Conservation (phyloP, 1,140 invertebrate genomes). For the Ceratosolen solmsi region DNA sequence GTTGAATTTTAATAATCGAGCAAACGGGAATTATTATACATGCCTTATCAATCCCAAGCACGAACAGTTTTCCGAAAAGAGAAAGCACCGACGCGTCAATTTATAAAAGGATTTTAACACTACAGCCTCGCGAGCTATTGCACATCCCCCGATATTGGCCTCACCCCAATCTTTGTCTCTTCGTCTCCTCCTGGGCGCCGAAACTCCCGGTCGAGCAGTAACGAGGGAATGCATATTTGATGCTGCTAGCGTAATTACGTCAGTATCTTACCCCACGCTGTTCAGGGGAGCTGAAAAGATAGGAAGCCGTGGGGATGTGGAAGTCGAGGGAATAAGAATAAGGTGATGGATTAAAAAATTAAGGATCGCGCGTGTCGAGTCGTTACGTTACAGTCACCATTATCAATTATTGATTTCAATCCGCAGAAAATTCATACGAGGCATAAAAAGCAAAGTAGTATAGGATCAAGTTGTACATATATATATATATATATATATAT, state of each 20-base stretch:
- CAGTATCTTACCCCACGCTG: background rate
- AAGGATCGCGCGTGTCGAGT: constrained; percentile 7
- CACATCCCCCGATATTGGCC: background rate
- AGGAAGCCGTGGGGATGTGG: background rate
- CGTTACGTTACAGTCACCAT: background rate
- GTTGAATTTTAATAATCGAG: too few species aligned
- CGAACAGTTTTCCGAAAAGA: background rate
- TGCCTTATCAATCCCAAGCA: background rate
- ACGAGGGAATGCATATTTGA: constrained; percentile 32
- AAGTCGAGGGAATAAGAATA: constrained; percentile 23
- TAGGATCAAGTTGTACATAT: too few species aligned
- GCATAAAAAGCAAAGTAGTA: background rate
- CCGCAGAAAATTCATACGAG: background rate
- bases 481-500: too few species aligned
- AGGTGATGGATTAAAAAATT: constrained; percentile 41
- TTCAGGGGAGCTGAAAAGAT: constrained; percentile 2
- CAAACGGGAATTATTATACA: background rate
- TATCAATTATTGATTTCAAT: constrained; percentile 5
- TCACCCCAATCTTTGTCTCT: background rate
- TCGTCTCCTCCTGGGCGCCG: too few species aligned
- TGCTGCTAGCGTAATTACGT: constrained; percentile 28
- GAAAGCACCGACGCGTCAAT: background rate
- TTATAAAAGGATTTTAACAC: background rate
- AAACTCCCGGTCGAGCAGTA: background rate
- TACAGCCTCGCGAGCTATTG: background rate